These are phyloP conservation scores for Timema cristinae DNA, from an alignment of 2,888 invertebrate species.

Conservation along the genomic window DNA sequence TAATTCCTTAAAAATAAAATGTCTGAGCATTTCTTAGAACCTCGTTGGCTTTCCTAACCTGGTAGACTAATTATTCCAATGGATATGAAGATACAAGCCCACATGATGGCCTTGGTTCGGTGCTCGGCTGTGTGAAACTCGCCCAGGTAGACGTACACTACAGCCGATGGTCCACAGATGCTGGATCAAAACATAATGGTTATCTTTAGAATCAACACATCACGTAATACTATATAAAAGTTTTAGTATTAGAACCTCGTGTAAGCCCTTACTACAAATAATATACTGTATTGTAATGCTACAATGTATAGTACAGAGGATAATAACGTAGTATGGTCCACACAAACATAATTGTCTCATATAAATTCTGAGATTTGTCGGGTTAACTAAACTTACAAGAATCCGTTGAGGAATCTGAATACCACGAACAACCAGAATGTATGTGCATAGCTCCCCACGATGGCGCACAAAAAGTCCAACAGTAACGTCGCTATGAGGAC, in stretches of 20 bases:
- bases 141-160: constrained; percentile 56
- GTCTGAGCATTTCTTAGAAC: too few relatives aligned
- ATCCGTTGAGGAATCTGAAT: constrained; percentile 30
- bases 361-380: too few relatives aligned
- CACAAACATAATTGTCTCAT: too few relatives aligned
- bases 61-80: constrained; percentile 45
- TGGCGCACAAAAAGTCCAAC: constrained; percentile 42
- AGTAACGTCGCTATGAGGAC: constrained; percentile 42
- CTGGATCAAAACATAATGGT: constrained; percentile 30
- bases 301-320: too few relatives aligned
- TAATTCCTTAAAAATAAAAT: too few relatives aligned
- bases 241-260: too few relatives aligned
- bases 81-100: constrained; percentile 43
- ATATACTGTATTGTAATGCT: too few relatives aligned
- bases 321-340: too few relatives aligned
- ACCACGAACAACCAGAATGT: constrained; percentile 22
- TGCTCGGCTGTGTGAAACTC: constrained; percentile 52
- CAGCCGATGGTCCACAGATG: constrained; percentile 51
- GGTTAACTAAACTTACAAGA: constrained; percentile 28
- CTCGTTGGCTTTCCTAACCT: constrained; percentile 24
- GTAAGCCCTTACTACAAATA: too few relatives aligned
- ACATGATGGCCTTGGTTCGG: constrained; percentile 49
- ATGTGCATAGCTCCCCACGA: constrained; percentile 43
- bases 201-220: too few relatives aligned
- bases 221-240: constrained; percentile 17